These are phyloP conservation scores for Anguilla obscura DNA, from an alignment of 2,797 vertebrate species.

Conservation along the genomic window DNA sequence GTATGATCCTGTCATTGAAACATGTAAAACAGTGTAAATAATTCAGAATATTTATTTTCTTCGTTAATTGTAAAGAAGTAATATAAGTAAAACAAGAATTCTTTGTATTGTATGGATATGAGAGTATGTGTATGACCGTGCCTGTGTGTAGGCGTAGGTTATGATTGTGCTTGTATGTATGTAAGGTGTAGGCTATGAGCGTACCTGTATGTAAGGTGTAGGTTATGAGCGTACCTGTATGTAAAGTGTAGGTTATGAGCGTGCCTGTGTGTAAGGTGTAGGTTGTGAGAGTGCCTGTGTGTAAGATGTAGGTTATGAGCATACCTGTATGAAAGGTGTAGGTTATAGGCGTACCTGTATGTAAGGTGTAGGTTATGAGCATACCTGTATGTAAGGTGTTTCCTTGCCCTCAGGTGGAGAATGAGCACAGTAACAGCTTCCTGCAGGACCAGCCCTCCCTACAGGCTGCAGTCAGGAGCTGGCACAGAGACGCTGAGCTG, in stretches of 20 bases:
- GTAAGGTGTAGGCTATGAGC: no score
- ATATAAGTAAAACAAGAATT: no score
- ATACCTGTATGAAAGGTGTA: background rate
- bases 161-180: background rate
- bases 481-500: conserved; percentile 89
- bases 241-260: background rate
- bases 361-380: background rate
- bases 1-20: no score
- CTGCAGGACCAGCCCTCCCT: conserved; percentile 85
- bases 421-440: conserved; percentile 82
- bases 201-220: background rate
- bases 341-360: background rate
- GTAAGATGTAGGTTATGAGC: conserved; percentile 1
- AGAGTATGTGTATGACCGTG: no score
- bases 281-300: background rate
- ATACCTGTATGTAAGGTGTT: conserved; percentile 17
- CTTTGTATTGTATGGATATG: no score
- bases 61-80: no score
- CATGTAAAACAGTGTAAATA: no score
- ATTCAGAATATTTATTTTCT: no score
- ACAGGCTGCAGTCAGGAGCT: conserved; percentile 84
- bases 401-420: conserved; percentile 79
- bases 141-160: no score
- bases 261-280: background rate
- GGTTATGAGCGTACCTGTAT: background rate